Evolutionary conservation across 2,888 invertebrate genomes (phyloP).

Genomic region (Parascotia fuliginaria): DNA sequence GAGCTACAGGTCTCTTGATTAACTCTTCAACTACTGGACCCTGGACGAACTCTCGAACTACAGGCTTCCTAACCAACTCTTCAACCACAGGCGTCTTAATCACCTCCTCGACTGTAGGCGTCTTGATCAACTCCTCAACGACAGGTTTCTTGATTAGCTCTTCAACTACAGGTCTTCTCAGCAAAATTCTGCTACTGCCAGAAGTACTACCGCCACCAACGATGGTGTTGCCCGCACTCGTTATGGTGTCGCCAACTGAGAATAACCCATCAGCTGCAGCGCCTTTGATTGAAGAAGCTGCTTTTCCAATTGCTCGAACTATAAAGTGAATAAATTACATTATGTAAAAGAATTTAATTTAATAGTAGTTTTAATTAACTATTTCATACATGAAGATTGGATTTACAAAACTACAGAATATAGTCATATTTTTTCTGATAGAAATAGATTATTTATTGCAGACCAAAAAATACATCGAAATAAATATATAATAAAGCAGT

Average conservation of each 20-base stretch:
- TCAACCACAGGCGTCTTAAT: no score
- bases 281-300: neutral
- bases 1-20: no score
- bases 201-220: neutral
- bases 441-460: no score
- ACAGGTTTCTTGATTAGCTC: neutral
- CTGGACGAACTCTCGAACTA: no score
- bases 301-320: slow-evolving; percentile 5
- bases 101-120: neutral
- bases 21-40: neutral
- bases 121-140: neutral
- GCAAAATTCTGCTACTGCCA: neutral
- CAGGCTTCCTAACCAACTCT: no score
- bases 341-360: no score
- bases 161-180: neutral
- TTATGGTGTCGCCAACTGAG: neutral
- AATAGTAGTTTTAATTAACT: no score
- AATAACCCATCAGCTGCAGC: neutral
- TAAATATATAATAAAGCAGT: no score
- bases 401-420: no score
- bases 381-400: no score
- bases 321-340: neutral
- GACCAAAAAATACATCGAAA: no score
- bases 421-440: no score
- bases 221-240: neutral